Evolutionary conservation across 2,888 invertebrate species (phyloP).

Genomic region (Drosophila hamatofila): DNA sequence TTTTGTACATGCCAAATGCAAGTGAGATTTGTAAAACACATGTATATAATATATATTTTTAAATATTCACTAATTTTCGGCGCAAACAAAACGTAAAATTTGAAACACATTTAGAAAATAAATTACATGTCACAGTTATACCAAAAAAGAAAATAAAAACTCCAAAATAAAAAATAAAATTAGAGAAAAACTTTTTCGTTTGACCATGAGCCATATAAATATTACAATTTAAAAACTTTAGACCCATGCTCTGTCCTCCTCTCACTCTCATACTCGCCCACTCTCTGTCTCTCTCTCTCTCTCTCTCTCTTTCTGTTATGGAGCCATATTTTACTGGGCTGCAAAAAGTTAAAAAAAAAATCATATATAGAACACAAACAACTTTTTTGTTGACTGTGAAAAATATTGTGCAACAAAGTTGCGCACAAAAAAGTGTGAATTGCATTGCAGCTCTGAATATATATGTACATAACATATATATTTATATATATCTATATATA

Average conservation of each 20-base stretch:
- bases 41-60: slow-evolving; percentile 2
- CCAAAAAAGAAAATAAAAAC: slow-evolving; percentile 12
- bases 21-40: background rate
- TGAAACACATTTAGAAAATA: slow-evolving; percentile 44
- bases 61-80: slow-evolving; percentile 8
- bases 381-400: slow-evolving; percentile 59
- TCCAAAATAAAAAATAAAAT: background rate
- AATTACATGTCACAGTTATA: slow-evolving; percentile 37
- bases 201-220: slow-evolving; percentile 65
- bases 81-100: slow-evolving; percentile 18
- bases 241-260: background rate
- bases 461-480: slow-evolving; percentile 8
- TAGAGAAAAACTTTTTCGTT: slow-evolving; percentile 31
- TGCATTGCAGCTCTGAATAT: slow-evolving; percentile 22
- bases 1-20: background rate
- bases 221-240: slow-evolving; percentile 59
- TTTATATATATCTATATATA: slow-evolving; percentile 6
- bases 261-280: background rate
- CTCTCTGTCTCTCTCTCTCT: background rate
- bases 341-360: slow-evolving; percentile 9
- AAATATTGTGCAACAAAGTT: slow-evolving; percentile 55
- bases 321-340: slow-evolving; percentile 26
- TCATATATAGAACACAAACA: slow-evolving; percentile 29
- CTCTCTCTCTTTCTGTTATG: slow-evolving; percentile 8
- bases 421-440: slow-evolving; percentile 56